Conservation (phyloP, 2,113 vertebrate species). For the Salminus brasiliensis region DNA sequence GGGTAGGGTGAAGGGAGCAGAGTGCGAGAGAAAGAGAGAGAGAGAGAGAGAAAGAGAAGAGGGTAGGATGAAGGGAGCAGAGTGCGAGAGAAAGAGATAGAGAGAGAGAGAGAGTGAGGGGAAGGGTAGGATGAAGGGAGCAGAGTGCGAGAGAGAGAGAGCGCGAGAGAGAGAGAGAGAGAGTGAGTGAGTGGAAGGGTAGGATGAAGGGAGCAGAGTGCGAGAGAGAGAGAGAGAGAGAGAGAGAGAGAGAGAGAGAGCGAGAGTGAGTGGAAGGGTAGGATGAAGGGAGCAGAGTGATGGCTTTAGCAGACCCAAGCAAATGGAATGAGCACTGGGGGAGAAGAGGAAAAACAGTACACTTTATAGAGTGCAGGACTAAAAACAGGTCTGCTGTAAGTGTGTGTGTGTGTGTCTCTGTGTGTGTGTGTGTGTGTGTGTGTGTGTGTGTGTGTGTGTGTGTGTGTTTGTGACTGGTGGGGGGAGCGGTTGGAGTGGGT, state of each 20-base stretch:
- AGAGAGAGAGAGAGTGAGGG: too few species aligned
- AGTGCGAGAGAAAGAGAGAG: too few species aligned
- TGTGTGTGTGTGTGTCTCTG: slow-evolving; percentile 3
- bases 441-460: background rate
- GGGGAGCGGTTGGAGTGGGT: background rate
- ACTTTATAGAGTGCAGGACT: slow-evolving; percentile 40
- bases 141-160: too few species aligned
- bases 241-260: background rate
- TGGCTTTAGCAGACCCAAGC: slow-evolving; percentile 70
- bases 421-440: slow-evolving; percentile 20
- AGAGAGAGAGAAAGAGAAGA: too few species aligned
- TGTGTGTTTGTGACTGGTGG: background rate
- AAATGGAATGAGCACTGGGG: slow-evolving; percentile 51
- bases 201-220: too few species aligned
- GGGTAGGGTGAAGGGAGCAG: slow-evolving; percentile 21
- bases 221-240: too few species aligned
- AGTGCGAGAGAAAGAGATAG: too few species aligned
- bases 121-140: too few species aligned
- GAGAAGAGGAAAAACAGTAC: slow-evolving; percentile 53
- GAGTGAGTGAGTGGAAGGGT: too few species aligned
- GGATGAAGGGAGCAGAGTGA: slow-evolving; percentile 52
- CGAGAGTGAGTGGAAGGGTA: background rate
- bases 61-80: too few species aligned
- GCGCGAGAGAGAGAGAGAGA: too few species aligned
- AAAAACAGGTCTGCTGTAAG: slow-evolving; percentile 43